A percentile compares a stretch with the other conserved stretches of the same genome.
Evolutionary conservation across 1,140 invertebrate genomes (phyloP).

Genomic region (Bombus waltoni): DNA sequence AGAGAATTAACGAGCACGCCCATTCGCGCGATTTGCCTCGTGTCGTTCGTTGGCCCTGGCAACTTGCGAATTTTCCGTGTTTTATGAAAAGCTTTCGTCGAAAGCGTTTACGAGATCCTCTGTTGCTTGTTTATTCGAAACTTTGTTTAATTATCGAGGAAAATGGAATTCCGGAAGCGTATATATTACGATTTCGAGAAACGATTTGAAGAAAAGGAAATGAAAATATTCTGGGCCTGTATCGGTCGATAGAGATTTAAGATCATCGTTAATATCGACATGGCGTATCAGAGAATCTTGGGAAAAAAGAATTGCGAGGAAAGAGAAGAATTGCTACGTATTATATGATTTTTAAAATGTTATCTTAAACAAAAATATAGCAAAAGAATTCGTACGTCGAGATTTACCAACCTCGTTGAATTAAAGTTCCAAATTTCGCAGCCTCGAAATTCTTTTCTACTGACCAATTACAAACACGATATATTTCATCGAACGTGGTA

Average conservation of each 20-base stretch:
- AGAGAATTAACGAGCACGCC: slow-evolving; percentile 32
- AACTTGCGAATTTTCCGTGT: background rate
- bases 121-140: background rate
- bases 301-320: background rate
- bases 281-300: too few relatives aligned
- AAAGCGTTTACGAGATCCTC: background rate
- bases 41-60: background rate
- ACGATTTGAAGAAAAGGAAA: too few relatives aligned
- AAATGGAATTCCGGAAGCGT: background rate
- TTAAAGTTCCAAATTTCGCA: background rate
- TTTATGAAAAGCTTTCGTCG: background rate
- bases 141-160: background rate
- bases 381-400: background rate
- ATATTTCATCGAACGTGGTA: slow-evolving; percentile 16
- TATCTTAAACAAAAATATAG: too few relatives aligned
- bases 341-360: background rate
- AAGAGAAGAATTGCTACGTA: background rate
- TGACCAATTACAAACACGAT: background rate
- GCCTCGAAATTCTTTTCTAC: background rate
- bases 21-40: background rate
- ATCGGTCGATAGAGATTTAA: background rate
- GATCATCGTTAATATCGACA: too few relatives aligned
- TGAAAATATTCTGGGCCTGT: too few relatives aligned
- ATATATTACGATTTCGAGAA: background rate
- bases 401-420: background rate